phyloP scores from a whole-genome alignment of 2,888 invertebrate genomes.

The Leucania comma region DNA sequence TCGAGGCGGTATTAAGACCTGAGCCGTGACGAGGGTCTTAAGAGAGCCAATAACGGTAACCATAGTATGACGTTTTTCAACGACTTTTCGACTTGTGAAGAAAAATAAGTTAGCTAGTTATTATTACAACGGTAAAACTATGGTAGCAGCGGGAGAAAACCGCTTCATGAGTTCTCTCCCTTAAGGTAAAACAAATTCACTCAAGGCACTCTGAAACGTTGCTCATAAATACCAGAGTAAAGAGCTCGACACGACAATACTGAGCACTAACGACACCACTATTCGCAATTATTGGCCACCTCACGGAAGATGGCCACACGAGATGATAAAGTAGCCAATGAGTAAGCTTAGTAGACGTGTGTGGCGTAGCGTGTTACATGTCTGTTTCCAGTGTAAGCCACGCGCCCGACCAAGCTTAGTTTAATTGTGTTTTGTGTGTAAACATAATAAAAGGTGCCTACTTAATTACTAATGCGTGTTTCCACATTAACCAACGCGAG shows the following conservation, averaged over 20 bases:
- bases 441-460: conserved; percentile 56
- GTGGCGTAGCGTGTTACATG: conserved; percentile 22
- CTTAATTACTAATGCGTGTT: conserved; percentile 49
- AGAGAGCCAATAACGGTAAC: too few relatives aligned
- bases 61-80: too few relatives aligned
- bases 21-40: too few relatives aligned
- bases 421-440: conserved; percentile 46
- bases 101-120: too few relatives aligned
- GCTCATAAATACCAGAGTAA: conserved; percentile 51
- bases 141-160: too few relatives aligned
- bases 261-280: not conserved
- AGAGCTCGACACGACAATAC: conserved; percentile 19
- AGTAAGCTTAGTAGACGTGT: not conserved
- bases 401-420: conserved; percentile 40
- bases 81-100: too few relatives aligned
- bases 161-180: too few relatives aligned
- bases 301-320: not conserved
- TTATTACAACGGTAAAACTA: too few relatives aligned
- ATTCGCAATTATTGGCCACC: not conserved
- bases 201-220: conserved; percentile 20
- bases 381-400: conserved; percentile 32
- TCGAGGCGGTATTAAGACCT: too few relatives aligned
- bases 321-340: conserved; percentile 20
- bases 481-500: conserved; percentile 49
- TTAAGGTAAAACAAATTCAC: too few relatives aligned